These are phyloP conservation scores for Myotis planiceps DNA, from an alignment of 2,797 vertebrate genomes.

Conservation along the genomic window DNA sequence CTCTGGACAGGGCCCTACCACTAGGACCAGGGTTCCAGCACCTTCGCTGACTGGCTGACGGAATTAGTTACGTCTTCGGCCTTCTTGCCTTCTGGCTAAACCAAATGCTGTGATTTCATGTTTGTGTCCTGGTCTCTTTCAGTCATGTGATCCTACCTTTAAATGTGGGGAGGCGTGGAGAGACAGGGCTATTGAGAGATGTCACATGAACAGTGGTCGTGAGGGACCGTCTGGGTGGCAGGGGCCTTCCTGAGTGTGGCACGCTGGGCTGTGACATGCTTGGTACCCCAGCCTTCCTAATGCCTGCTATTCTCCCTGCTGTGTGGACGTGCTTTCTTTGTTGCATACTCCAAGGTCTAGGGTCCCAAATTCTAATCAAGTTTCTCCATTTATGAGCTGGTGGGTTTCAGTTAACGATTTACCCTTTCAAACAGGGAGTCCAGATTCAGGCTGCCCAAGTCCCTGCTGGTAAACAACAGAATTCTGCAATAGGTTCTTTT, in stretches of 20 bases:
- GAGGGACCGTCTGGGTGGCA: too few relatives aligned
- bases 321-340: neutral
- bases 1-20: rapidly evolving
- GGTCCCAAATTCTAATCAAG: neutral
- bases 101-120: neutral
- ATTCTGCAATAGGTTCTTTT: neutral
- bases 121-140: neutral
- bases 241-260: neutral
- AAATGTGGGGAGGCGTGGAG: neutral
- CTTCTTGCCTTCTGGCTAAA: neutral
- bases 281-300: neutral
- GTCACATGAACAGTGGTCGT: neutral
- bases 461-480: neutral
- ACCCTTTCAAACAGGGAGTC: neutral
- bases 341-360: rapidly evolving
- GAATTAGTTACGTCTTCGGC: neutral
- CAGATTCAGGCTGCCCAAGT: neutral
- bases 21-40: neutral
- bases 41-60: neutral
- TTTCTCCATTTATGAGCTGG: neutral
- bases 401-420: neutral
- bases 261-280: neutral
- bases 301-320: neutral
- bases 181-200: neutral
- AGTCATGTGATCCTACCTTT: neutral